Evolutionary conservation across 2,113 vertebrate genomes (phyloP).

Genomic region (Oryzias woworae): DNA sequence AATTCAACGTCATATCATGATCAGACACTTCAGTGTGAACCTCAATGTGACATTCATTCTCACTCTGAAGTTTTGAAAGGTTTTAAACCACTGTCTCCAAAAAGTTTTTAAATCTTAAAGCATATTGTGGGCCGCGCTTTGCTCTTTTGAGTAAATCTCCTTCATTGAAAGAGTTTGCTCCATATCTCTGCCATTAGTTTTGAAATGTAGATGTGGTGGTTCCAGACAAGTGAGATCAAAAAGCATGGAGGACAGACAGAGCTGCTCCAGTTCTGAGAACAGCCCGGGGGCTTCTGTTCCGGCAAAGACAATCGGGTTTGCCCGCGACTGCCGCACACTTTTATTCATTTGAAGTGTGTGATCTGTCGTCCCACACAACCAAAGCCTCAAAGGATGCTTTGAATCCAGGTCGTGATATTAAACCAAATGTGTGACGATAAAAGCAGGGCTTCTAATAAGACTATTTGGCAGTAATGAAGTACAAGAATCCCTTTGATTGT

Average conservation of each 20-base stretch:
- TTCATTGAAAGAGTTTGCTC: background rate
- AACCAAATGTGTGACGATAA: slow-evolving; percentile 27
- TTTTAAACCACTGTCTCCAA: no score
- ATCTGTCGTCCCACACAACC: slow-evolving; percentile 17
- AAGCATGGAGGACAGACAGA: slow-evolving; percentile 5
- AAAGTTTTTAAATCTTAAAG: background rate
- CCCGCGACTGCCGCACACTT: slow-evolving; percentile 31
- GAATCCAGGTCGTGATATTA: slow-evolving; percentile 22
- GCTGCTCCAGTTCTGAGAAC: slow-evolving; percentile 42
- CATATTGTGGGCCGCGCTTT: background rate
- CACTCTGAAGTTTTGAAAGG: no score
- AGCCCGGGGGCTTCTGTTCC: slow-evolving; percentile 45
- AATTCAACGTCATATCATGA: no score
- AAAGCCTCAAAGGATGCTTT: slow-evolving; percentile 27
- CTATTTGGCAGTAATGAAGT: background rate
- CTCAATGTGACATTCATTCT: no score
- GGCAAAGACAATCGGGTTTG: slow-evolving; percentile 40
- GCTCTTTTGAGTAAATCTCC: background rate
- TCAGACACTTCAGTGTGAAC: no score
- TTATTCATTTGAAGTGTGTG: slow-evolving; percentile 20
- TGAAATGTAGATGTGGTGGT: slow-evolving; percentile 26
- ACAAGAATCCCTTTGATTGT: background rate
- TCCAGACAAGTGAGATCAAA: slow-evolving; percentile 26
- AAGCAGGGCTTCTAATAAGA: background rate
- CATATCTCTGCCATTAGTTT: slow-evolving; percentile 22